These are phyloP conservation scores for Centrocercus urophasianus DNA, from an alignment of 2,113 vertebrate species.

Conservation along the genomic window DNA sequence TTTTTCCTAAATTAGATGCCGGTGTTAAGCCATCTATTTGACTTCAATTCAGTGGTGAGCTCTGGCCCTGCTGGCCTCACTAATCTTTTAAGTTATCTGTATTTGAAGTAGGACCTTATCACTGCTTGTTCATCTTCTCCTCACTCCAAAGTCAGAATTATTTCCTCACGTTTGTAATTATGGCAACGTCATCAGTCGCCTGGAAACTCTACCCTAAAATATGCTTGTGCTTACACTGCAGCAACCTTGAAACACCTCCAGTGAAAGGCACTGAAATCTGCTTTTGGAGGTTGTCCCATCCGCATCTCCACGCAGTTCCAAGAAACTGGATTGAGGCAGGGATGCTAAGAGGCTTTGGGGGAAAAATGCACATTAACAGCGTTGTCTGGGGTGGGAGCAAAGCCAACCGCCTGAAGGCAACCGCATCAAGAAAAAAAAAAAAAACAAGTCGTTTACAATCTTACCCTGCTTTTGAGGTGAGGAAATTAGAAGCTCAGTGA, in stretches of 20 bases:
- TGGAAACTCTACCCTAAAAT: constrained; percentile 52
- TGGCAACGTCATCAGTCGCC: constrained; percentile 20
- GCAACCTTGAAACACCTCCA: neutral
- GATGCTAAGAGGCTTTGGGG: neutral
- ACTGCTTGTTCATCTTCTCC: constrained; percentile 35
- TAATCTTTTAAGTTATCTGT: constrained; percentile 68
- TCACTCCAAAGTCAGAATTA: neutral
- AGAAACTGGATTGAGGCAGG: neutral
- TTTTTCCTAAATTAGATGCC: neutral
- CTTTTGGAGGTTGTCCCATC: neutral
- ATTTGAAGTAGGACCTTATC: constrained; percentile 64
- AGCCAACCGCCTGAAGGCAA: neutral
- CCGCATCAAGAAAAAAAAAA: neutral
- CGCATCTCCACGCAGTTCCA: fast-evolving
- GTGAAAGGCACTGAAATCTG: fast-evolving
- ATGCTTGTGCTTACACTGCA: neutral
- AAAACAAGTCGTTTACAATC: neutral
- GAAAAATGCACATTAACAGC: neutral
- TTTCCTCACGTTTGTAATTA: constrained; percentile 32
- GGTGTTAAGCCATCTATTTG: constrained; percentile 56
- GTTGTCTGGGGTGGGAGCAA: neutral
- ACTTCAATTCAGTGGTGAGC: constrained; percentile 29
- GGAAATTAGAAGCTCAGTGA: neutral
- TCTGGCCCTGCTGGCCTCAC: constrained; percentile 5
- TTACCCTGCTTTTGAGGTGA: neutral